Evolutionary conservation across 2,113 vertebrate species (phyloP), one percentile per base, ranked within the genome.

Genomic region (Oplegnathus fasciatus): DNA sequence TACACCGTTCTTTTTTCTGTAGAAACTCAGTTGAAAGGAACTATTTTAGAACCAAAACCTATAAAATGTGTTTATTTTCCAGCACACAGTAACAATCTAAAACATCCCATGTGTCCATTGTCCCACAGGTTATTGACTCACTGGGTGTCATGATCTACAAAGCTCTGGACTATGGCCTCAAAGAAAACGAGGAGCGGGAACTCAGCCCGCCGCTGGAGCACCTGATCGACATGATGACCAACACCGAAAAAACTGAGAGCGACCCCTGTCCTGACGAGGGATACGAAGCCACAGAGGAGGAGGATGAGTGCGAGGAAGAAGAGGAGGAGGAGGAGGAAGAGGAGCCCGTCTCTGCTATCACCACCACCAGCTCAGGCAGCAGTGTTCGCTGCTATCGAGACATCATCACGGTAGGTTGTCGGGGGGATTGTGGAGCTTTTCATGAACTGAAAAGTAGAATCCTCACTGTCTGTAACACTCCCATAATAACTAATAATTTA

Each of bases 81-180:
- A 32, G 17, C n/a, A 28, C 6, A 68, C 17, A 26, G 61, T 58
- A 64, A 71, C 61, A 46, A 73, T 37, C 0, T 30, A 0, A 11
- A 26, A 9, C 22, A 46, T 74, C 13, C 22, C 22, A 48, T 42
- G 34, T 83, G 22, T 62, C 9, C 34, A n/a, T 70, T 86, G 74
- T 62, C 32, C 42, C 37, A 5, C 86, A 99, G 98, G 96, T 99
- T 62, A 98, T 99, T 46, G 98, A 99, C 93, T 98, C 98, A 1
- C 92, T 99, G 84, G 98, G 97, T 42, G 96, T 99, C 94, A 97
- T 99, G 95, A 98, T 99, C 91, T 99, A 99, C 94, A 99, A 99
- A 95, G 98, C 98, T 26, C 89, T 99, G 95, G 98, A 99, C 95
- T 99, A 97, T 66, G 98, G 98, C 11, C 95, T 99, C 95, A 98